These are phyloP conservation scores for Psammodynastes pulverulentus DNA, from an alignment of 2,113 vertebrate species.

Conservation along the genomic window DNA sequence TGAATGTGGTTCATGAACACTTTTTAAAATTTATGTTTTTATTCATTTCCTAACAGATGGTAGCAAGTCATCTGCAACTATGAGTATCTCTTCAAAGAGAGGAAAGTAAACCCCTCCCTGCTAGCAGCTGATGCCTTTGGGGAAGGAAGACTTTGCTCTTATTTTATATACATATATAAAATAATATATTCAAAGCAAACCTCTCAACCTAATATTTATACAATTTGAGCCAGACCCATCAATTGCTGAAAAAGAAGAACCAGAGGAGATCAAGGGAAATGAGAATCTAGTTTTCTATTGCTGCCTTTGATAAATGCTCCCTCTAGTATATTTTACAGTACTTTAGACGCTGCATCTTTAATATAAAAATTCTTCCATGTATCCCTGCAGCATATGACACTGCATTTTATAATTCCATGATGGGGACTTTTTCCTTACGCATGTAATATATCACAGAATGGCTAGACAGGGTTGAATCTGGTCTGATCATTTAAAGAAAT, in stretches of 20 bases:
- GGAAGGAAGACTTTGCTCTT: neutral
- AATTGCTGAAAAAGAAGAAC: neutral
- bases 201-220: constrained; percentile 25
- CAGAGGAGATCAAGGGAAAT: constrained; percentile 19
- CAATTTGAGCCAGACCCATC: constrained; percentile 17
- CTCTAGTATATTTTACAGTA: constrained; percentile 14
- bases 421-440: constrained; percentile 39
- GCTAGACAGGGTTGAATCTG: neutral
- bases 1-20: constrained; percentile 24
- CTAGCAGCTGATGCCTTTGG: constrained; percentile 10
- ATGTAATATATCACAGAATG: neutral
- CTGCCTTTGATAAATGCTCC: constrained; percentile 1
- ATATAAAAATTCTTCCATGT: constrained; percentile 33
- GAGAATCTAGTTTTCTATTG: neutral
- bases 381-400: constrained; percentile 16
- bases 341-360: constrained; percentile 35
- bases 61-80: constrained; percentile 40
- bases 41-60: constrained; percentile 49
- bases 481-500: neutral
- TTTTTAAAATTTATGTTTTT: constrained; percentile 57
- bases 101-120: neutral
- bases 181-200: neutral
- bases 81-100: constrained; percentile 16
- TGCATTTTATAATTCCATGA: constrained; percentile 52
- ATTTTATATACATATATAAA: neutral